These are phyloP conservation scores for Astropecten irregularis DNA, from an alignment of 53 echinoderm and acorn worm species.

Conservation along the genomic window DNA sequence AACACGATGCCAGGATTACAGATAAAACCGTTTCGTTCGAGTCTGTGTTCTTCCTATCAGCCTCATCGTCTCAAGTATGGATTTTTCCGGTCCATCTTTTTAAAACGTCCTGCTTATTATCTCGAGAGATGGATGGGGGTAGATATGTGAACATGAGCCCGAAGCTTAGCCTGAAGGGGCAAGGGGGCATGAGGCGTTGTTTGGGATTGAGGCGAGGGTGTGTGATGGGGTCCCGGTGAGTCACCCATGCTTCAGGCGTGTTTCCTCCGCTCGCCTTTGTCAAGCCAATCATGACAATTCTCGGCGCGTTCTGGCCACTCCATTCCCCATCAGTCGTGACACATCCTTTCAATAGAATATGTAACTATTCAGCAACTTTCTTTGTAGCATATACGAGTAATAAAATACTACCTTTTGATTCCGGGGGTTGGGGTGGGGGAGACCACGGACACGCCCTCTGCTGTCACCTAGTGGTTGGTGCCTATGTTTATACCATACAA, in stretches of 20 bases:
- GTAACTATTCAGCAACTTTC: no score
- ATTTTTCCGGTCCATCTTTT: conserved; percentile 18
- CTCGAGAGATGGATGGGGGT: conserved; percentile 6
- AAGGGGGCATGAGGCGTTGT: not conserved
- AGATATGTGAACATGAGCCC: not conserved
- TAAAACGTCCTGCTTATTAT: conserved; percentile 9
- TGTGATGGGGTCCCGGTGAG: conserved; percentile 26
- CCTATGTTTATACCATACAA: no score
- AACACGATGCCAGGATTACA: not conserved
- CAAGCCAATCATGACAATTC: not conserved
- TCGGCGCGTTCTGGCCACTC: not conserved
- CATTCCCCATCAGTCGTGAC: conserved; percentile 20
- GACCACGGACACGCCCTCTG: no score
- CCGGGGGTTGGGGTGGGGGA: no score
- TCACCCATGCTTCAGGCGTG: conserved; percentile 25
- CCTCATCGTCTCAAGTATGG: conserved; percentile 44
- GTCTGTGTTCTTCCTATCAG: not conserved
- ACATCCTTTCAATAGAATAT: not conserved
- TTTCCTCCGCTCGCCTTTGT: conserved; percentile 28
- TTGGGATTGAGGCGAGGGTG: not conserved
- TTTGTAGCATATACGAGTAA: no score
- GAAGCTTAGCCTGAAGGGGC: conserved; percentile 14
- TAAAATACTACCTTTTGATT: no score
- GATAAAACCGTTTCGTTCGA: conserved; percentile 18
- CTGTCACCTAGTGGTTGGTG: no score